Evolutionary conservation across 2,113 vertebrate genomes (phyloP).

Genomic region (Lutjanus erythropterus): DNA sequence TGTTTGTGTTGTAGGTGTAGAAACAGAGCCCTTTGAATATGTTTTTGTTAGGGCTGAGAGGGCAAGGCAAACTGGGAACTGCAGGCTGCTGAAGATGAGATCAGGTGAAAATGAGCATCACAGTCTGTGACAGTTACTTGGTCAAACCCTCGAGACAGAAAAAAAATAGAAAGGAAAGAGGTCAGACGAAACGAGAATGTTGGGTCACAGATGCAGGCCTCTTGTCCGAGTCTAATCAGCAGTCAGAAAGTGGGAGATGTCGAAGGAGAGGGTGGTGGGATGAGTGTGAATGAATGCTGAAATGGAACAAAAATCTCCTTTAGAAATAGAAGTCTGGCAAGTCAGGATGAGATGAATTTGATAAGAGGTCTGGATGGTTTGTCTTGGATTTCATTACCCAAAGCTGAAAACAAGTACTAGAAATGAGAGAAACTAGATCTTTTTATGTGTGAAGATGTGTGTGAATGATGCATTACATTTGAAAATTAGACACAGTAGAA

Average conservation of each 20-base stretch:
- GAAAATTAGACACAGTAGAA: not conserved
- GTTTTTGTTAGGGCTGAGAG: conserved; percentile 17
- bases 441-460: not conserved
- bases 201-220: conserved; percentile 4
- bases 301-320: conserved; percentile 13
- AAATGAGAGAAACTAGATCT: not conserved
- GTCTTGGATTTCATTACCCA: conserved; percentile 16
- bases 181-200: conserved; percentile 18
- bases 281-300: conserved; percentile 29
- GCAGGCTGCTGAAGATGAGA: conserved; percentile 27
- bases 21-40: conserved; percentile 3
- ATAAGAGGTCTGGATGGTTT: not conserved
- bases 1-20: not conserved
- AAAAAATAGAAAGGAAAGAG: not conserved
- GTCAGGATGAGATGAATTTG: conserved; percentile 21
- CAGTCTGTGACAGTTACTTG: conserved; percentile 25
- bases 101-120: conserved; percentile 30
- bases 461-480: not conserved
- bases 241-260: conserved; percentile 23
- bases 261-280: not conserved
- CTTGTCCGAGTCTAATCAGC: not conserved
- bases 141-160: not conserved
- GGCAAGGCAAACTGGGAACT: not conserved
- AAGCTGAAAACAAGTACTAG: not conserved
- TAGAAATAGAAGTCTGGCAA: conserved; percentile 16